phyloP scores from a whole-genome alignment of 2,888 invertebrate genomes.

The Standfussiana lucernea region DNA sequence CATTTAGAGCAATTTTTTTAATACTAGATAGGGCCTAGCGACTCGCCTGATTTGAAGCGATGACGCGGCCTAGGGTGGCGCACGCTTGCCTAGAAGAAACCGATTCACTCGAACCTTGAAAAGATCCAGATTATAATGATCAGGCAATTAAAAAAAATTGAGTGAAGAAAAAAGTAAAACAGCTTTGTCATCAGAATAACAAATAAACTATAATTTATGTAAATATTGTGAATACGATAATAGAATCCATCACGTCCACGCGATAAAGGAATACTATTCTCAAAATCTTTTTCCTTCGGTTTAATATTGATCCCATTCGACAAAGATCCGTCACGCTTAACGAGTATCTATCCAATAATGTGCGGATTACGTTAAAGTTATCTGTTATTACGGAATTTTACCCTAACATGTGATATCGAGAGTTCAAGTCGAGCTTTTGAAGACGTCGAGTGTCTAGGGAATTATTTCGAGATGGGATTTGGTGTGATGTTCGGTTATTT shows the following conservation, averaged over 20 bases:
- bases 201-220: no score
- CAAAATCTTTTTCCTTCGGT: conserved; percentile 7
- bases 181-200: no score
- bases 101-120: no score
- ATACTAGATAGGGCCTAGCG: no score
- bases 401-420: conserved; percentile 44
- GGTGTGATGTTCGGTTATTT: conserved; percentile 37
- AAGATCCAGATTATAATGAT: no score
- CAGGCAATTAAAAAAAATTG: no score
- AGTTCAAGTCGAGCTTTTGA: conserved; percentile 41
- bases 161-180: no score
- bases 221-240: background rate
- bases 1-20: no score
- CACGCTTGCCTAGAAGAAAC: no score
- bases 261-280: conserved; percentile 27
- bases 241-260: background rate
- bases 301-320: conserved; percentile 48
- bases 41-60: no score
- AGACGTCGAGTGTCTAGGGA: conserved; percentile 49
- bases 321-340: conserved; percentile 56
- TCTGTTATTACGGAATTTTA: conserved; percentile 51
- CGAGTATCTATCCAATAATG: conserved; percentile 63
- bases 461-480: conserved; percentile 42
- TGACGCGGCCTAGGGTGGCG: no score
- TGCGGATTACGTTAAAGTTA: conserved; percentile 58